Evolutionary conservation across 2,888 invertebrate genomes (phyloP), one percentile per base, ranked within the genome.

Genomic region (Erebia ligea): DNA sequence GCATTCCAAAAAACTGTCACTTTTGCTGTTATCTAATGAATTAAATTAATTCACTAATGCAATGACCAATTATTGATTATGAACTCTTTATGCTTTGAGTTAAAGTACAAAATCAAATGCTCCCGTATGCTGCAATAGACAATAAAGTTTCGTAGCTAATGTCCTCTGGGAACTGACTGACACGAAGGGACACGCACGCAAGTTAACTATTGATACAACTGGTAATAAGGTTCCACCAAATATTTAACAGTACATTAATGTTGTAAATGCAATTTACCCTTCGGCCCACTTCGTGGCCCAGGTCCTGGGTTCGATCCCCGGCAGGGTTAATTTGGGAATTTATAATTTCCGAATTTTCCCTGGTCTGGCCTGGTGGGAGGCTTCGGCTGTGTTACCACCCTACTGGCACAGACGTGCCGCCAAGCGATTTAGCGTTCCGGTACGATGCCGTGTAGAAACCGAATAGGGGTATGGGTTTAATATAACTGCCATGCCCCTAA

Each of bases 141-240:
- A 13, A 42, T 61, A 42, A 42, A 13, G 61, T 42, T 61, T 61
- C 42, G 61, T 45, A 11, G 61, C 5, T 45, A 61, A 61, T 45
- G 42, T 61, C 61, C 61, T 42, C 13, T 17, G 61, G 61, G 61
- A 61, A 61, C 19, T 10, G 13, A 19, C 42, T 61, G 61, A 61
- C 61, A 61, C 61, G 61, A 42, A 61, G 61, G 61, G 61, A 2
- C 59, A 59, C 61, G 19, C 54, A 61, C 61, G 19, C 61, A 42
- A 10, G 61, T 40, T 61, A 42, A 61, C 9, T 61, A 61, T 19
- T 11, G 13, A 42, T 19, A 61, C 10, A 17, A 8, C 34, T 17
- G 5, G 54, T 61, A 61, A 61, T 19, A 42, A 19, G 42, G 57
- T 54, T 19, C 19, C 19, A 54, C 54, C 17, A 19, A 54, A 54